Evolutionary conservation across 2,113 vertebrate genomes (phyloP).

Genomic region (Gopherus evgoodei): DNA sequence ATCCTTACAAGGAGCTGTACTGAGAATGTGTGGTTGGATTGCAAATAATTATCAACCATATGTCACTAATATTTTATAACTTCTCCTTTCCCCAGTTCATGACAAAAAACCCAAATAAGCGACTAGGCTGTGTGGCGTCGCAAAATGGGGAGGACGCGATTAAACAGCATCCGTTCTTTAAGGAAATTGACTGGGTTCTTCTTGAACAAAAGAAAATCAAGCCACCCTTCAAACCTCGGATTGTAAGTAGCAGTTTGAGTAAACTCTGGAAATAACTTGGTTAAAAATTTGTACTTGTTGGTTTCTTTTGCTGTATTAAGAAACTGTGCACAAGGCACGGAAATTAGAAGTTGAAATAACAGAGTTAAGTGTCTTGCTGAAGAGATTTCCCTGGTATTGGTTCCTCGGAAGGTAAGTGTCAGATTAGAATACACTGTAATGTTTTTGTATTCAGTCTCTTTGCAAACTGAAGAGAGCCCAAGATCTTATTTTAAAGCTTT

Average conservation of each 20-base stretch:
- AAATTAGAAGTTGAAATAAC: not conserved
- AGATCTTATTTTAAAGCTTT: not conserved
- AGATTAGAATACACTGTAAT: not conserved
- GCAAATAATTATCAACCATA: not conserved
- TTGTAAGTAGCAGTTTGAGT: conserved; percentile 87
- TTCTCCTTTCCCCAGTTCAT: conserved; percentile 86
- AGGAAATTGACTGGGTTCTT: conserved; percentile 97
- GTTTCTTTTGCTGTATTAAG: not conserved
- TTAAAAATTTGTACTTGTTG: not conserved
- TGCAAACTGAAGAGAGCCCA: not conserved
- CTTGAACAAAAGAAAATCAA: conserved; percentile 97
- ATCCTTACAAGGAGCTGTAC: not conserved
- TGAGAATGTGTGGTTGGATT: not conserved
- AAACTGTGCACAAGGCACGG: not conserved
- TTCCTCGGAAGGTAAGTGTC: conserved; percentile 63
- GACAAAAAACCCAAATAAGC: conserved; percentile 97
- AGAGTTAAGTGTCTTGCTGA: rapidly evolving
- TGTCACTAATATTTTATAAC: not conserved
- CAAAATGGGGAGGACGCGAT: conserved; percentile 96
- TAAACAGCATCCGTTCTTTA: conserved; percentile 96
- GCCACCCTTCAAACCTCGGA: conserved; percentile 97
- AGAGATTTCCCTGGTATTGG: not conserved
- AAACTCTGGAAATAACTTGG: conserved; percentile 6
- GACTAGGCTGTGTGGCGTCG: conserved; percentile 93
- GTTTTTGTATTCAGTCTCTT: not conserved